These are phyloP conservation scores for Carterocephalus palaemon DNA, from an alignment of 2,888 invertebrate species.

Conservation along the genomic window DNA sequence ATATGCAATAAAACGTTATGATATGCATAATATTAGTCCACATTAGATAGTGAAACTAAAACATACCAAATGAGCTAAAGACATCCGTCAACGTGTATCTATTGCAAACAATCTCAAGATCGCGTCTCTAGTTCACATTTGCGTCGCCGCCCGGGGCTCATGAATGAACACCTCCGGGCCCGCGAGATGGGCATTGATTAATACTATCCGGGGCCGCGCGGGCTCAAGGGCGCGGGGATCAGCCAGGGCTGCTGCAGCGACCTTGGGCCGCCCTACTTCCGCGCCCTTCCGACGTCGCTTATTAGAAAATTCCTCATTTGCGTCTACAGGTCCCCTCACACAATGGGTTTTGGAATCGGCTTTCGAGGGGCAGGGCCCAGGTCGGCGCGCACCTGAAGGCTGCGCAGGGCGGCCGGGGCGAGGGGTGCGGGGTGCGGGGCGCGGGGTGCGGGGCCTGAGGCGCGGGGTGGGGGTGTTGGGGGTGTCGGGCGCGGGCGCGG, in stretches of 20 bases:
- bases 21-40: no score
- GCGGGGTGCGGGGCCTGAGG: slow-evolving; percentile 37
- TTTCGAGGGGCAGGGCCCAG: slow-evolving; percentile 46
- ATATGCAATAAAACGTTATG: no score
- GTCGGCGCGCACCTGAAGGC: slow-evolving; percentile 52
- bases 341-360: slow-evolving; percentile 31
- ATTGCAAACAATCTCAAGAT: no score
- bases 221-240: slow-evolving; percentile 52
- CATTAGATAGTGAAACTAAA: no score
- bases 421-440: slow-evolving; percentile 39
- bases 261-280: slow-evolving; percentile 57
- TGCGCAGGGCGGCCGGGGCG: slow-evolving; percentile 43
- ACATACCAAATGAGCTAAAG: no score
- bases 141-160: slow-evolving; percentile 11
- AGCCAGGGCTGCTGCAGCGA: slow-evolving; percentile 61
- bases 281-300: slow-evolving; percentile 35
- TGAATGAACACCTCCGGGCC: slow-evolving; percentile 23
- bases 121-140: no score
- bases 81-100: no score
- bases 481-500: slow-evolving; percentile 46
- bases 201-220: slow-evolving; percentile 22
- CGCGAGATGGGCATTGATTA: slow-evolving; percentile 25
- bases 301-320: slow-evolving; percentile 24
- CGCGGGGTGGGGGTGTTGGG: no score
- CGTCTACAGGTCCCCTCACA: slow-evolving; percentile 27